Base-by-base conservation (phyloP, 2,113 vertebrate genomes). In the Limanda limanda region DNA sequence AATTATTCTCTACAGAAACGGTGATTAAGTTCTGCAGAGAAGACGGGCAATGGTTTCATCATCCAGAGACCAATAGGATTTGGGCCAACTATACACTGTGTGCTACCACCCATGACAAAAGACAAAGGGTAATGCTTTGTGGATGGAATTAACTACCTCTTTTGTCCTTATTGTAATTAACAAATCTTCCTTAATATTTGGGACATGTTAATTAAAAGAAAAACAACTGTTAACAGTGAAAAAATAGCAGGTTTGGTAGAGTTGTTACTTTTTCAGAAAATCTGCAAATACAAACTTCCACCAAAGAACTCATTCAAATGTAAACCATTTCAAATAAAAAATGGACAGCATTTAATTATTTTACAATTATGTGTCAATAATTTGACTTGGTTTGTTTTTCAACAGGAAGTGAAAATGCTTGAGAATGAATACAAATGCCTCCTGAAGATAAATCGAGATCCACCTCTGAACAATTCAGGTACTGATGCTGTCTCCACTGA, bases 11-110 rank as follows among this genome's bases (percentile, higher is more conserved):
- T 40, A 15, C 40, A 91, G 89, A 81, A 77, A 86, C 69, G 47
- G 89, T 67, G 21, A 83, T 68, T 7, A 88, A 83, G 64, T 83
- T 81, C 68, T 91, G 89, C 23, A 71, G 56, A 68, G 81, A 71
- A 24, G 76, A 83, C 11, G 89, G 89, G 2, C 59, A 77, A 47
- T 91, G 89, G 89, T 88, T 85, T 70, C 81, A 61, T 5, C 85
- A 86, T 45, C 85, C 81, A n/a, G 74, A 77, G 27, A 55, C 17
- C 71, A 65, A 65, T 0, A 58, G 2, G 56, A 76, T 42, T 42
- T 85, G 74, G 89, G 86, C 87, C 17, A 86, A 88, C 67, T 88
- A 85, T 10, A 81, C 85, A 11, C 87, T 83, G 56, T 89, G 89
- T 25, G 0, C 61, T 69, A 18, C 47, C 42, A 52, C 27, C 47